Percentiles rank a stretch among this genome's conserved stretches.
Evolutionary conservation across 2,113 vertebrate species (phyloP).

Genomic region (Baryphthengus martii): DNA sequence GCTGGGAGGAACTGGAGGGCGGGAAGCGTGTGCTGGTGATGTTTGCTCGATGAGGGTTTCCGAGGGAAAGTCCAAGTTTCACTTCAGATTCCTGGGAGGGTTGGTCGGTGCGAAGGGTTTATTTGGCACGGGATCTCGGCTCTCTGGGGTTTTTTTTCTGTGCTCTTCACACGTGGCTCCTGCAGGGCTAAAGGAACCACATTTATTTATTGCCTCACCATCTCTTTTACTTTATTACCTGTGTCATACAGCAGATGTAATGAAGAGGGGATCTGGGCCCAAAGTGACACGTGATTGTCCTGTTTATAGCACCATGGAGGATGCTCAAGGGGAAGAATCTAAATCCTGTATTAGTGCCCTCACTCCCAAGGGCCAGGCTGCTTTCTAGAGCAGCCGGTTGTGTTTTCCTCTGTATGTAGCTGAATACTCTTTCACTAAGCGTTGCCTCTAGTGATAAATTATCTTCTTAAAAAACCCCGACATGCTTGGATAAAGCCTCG

Average conservation of each 20-base stretch:
- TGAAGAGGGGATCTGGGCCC: not conserved
- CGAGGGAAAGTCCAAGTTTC: not conserved
- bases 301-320: not conserved
- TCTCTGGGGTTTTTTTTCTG: not conserved
- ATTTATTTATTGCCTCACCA: not conserved
- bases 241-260: not conserved
- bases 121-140: not conserved
- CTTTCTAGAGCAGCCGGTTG: not conserved
- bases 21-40: accelerated
- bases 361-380: not conserved
- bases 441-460: not conserved
- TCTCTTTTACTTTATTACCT: not conserved
- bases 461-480: not conserved
- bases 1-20: not conserved
- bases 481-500: not conserved
- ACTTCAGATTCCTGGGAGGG: not conserved
- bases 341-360: not conserved
- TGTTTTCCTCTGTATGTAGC: not conserved
- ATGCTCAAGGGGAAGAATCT: not conserved
- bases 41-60: not conserved
- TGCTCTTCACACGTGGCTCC: not conserved
- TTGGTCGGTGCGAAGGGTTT: not conserved
- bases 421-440: not conserved
- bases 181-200: not conserved
- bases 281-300: not conserved